A percentile compares a stretch with the other conserved stretches of the same genome.
These are phyloP conservation scores for Pseudonaja textilis DNA, from an alignment of 2,113 vertebrate genomes.

Conservation along the genomic window DNA sequence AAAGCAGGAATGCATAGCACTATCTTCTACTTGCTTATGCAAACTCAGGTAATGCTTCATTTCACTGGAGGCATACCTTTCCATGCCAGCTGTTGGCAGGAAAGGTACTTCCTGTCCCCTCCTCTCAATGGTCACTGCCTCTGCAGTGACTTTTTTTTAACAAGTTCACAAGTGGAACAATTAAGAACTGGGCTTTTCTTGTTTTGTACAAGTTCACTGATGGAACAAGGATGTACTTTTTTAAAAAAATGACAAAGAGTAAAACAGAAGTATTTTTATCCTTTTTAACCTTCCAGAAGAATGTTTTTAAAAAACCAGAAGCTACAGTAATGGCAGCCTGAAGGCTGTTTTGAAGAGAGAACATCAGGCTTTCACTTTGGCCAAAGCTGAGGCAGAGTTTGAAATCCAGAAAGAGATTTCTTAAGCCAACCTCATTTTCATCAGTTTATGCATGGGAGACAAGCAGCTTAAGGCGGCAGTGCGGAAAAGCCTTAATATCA, in stretches of 20 bases:
- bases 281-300: neutral
- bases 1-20: neutral
- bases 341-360: neutral
- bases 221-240: neutral
- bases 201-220: neutral
- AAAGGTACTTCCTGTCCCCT: neutral
- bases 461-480: neutral
- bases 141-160: neutral
- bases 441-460: neutral
- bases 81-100: neutral
- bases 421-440: neutral
- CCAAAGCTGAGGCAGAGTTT: neutral
- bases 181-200: neutral
- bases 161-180: neutral
- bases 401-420: neutral
- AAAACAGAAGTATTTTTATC: neutral
- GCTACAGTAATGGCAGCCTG: neutral
- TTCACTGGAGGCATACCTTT: neutral
- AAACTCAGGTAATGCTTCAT: neutral
- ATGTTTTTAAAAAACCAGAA: neutral
- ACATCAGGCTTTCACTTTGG: neutral
- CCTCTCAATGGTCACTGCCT: neutral
- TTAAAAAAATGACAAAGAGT: neutral
- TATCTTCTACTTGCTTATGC: neutral
- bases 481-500: neutral